A percentile compares a stretch with the other conserved stretches of the same genome.
These are phyloP conservation scores for Neopipo cinnamomea DNA, from an alignment of 2,113 vertebrate species.

Conservation along the genomic window DNA sequence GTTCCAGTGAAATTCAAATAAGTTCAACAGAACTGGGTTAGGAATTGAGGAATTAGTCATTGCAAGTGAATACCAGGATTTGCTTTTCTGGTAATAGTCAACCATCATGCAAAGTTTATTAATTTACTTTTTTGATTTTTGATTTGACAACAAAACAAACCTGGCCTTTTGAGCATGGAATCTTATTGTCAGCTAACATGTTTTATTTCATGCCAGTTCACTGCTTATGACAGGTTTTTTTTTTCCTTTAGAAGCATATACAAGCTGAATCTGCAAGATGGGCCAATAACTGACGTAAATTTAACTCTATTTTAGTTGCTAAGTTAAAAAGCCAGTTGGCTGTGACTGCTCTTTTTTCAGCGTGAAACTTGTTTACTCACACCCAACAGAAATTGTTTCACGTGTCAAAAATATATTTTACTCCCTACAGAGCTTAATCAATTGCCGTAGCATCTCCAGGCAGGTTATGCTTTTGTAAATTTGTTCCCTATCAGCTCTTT, in stretches of 20 bases:
- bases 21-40: background rate
- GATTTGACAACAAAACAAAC: background rate
- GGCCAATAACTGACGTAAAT: background rate
- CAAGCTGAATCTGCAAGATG: background rate
- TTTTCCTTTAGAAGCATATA: background rate
- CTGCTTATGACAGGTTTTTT: background rate
- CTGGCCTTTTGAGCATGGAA: background rate
- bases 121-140: background rate
- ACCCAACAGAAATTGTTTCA: background rate
- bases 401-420: background rate
- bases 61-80: background rate
- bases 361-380: background rate
- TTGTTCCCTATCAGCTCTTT: background rate
- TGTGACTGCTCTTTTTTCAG: background rate
- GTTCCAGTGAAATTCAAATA: background rate
- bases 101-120: background rate
- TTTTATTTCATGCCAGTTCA: background rate
- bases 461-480: background rate
- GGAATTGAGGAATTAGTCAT: background rate
- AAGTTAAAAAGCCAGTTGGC: background rate
- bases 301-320: background rate
- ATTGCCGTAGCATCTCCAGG: background rate
- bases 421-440: background rate
- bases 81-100: background rate
- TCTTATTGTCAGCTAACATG: background rate